Percentiles rank a stretch among this genome's conserved stretches.
Conservation (phyloP, 2,797 vertebrate species). For the Cuculus canorus region DNA sequence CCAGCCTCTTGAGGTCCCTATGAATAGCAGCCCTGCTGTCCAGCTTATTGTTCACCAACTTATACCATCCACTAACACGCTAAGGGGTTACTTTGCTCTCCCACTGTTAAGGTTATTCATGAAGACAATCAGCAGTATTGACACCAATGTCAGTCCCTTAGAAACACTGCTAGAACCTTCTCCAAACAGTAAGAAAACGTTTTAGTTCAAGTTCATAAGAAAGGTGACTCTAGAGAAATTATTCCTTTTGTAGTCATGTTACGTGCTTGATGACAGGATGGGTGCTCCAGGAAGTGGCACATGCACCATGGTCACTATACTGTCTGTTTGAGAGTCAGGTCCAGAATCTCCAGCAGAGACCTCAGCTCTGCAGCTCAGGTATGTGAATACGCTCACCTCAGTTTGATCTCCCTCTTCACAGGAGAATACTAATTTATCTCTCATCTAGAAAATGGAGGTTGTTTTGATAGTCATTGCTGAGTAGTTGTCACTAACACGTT, state of each 20-base stretch:
- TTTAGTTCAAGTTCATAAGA: background rate
- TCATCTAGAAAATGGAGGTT: background rate
- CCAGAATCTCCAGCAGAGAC: background rate
- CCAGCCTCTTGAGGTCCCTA: background rate
- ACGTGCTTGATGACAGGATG: background rate
- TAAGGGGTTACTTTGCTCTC: background rate
- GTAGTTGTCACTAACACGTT: background rate
- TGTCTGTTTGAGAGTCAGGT: background rate
- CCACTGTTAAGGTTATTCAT: background rate
- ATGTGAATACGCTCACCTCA: rapidly evolving
- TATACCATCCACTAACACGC: background rate
- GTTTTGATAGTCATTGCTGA: background rate
- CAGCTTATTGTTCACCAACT: rapidly evolving
- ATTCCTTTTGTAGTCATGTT: background rate
- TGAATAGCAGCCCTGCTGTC: background rate
- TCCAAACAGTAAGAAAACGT: background rate
- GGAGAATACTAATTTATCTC: background rate
- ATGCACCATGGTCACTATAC: background rate
- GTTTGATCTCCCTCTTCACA: background rate
- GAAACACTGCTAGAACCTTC: background rate
- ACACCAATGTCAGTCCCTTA: background rate
- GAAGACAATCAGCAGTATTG: background rate
- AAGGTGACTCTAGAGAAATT: background rate
- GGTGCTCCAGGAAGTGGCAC: background rate
- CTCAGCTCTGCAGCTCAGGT: background rate